phyloP scores from a whole-genome alignment of 2,888 invertebrate genomes.

The Nycteola revayana region DNA sequence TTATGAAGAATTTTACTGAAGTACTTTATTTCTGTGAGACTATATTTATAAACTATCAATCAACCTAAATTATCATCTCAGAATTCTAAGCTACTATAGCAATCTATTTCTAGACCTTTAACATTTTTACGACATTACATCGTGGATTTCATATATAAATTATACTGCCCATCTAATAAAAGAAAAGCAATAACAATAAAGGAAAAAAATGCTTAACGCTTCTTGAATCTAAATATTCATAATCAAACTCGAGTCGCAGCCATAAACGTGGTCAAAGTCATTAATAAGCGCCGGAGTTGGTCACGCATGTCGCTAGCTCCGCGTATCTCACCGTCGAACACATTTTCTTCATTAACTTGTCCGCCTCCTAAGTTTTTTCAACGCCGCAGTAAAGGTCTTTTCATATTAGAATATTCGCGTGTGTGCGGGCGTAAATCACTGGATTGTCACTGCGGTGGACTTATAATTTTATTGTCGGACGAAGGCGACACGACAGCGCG shows the following conservation, averaged over 20 bases:
- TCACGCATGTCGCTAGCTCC: constrained; percentile 56
- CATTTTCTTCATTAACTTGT: constrained; percentile 76
- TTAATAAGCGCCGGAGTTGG: constrained; percentile 43
- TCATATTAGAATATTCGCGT: constrained; percentile 77
- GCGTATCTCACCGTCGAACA: constrained; percentile 61
- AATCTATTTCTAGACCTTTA: too few species aligned
- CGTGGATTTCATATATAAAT: too few species aligned
- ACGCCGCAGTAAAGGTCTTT: constrained; percentile 63
- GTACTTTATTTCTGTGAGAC: too few species aligned
- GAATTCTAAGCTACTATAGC: too few species aligned
- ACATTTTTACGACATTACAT: too few species aligned
- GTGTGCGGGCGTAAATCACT: constrained; percentile 78
- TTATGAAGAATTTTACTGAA: too few species aligned
- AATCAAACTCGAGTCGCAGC: constrained; percentile 28
- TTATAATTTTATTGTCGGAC: constrained; percentile 82
- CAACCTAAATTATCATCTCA: too few species aligned
- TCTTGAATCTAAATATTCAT: constrained; percentile 28
- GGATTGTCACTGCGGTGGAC: constrained; percentile 80
- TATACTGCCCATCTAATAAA: too few species aligned
- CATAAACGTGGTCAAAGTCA: constrained; percentile 33
- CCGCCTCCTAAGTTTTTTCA: constrained; percentile 66
- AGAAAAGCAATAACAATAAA: not conserved
- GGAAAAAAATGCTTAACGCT: constrained; percentile 6
- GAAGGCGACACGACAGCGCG: constrained; percentile 69
- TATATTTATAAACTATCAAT: too few species aligned